These are phyloP conservation scores for Cairina moschata DNA, from an alignment of 2,113 vertebrate genomes.

Conservation along the genomic window DNA sequence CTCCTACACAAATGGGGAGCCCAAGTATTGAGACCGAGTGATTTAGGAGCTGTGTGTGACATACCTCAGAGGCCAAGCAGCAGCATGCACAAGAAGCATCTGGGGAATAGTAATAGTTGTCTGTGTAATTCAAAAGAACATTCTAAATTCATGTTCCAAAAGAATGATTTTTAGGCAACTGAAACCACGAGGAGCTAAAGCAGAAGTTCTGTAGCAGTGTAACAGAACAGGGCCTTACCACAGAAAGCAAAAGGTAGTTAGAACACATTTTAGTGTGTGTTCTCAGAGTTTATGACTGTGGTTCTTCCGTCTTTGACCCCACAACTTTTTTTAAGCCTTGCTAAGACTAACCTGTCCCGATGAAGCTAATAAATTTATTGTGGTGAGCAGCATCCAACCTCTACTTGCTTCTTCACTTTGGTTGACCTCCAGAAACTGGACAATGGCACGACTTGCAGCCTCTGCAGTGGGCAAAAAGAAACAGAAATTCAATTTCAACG, in stretches of 20 bases:
- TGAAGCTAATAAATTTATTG: conserved; percentile 97
- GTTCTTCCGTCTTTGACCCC: not conserved
- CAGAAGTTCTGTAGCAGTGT: not conserved
- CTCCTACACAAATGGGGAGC: not conserved
- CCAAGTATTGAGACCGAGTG: not conserved
- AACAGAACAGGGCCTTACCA: not conserved
- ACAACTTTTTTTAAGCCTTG: not conserved
- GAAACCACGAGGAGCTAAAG: not conserved
- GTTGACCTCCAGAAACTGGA: conserved; percentile 98
- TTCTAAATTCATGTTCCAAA: not conserved
- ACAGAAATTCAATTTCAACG: not conserved
- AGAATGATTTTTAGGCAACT: not conserved
- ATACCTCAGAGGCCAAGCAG: not conserved
- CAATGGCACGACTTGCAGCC: conserved; percentile 97
- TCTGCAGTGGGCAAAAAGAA: conserved; percentile 74
- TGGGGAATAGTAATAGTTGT: not conserved
- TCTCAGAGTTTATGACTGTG: not conserved
- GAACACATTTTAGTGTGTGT: not conserved
- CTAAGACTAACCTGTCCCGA: conserved; percentile 91
- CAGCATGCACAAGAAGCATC: not conserved
- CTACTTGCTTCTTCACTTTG: conserved; percentile 98
- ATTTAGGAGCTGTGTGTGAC: not conserved
- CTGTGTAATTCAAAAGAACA: not conserved
- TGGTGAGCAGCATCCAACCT: conserved; percentile 98
- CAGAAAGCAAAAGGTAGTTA: not conserved